Conservation (phyloP, 2,888 invertebrate genomes). For the Ptilodon capucinus region DNA sequence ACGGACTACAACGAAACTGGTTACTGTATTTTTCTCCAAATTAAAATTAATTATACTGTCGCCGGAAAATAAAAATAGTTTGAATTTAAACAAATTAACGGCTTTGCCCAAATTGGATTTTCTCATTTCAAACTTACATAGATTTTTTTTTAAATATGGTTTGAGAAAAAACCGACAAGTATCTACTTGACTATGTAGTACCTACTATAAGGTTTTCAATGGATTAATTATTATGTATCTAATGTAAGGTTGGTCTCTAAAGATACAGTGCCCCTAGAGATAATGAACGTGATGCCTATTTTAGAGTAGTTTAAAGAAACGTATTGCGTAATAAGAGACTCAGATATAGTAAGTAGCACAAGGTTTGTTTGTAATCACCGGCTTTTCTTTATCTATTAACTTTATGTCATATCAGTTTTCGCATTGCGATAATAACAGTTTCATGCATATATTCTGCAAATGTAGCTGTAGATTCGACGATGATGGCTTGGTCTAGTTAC, state of each 20-base stretch:
- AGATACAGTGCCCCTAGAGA: not conserved
- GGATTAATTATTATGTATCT: too few species aligned
- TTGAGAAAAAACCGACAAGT: too few species aligned
- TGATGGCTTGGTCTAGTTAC: too few species aligned
- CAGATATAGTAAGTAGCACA: not conserved
- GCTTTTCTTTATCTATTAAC: not conserved
- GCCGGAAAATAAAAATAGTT: constrained; percentile 15
- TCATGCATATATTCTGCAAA: too few species aligned
- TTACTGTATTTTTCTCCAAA: constrained; percentile 29
- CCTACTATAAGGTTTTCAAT: too few species aligned
- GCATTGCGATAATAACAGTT: not conserved
- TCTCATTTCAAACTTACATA: not conserved
- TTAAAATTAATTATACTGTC: constrained; percentile 21
- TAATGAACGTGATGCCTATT: not conserved
- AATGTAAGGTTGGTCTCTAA: not conserved
- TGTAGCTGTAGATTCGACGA: too few species aligned
- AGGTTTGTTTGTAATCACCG: not conserved
- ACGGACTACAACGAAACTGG: constrained; percentile 25
- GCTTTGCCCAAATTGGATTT: constrained; percentile 19
- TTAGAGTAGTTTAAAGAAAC: not conserved
- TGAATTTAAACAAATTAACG: constrained; percentile 5
- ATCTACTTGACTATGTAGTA: too few species aligned
- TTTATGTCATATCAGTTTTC: not conserved
- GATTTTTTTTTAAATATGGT: too few species aligned
- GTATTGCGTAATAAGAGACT: not conserved